Base-by-base conservation (phyloP, 1,140 invertebrate genomes). In the Panulirus ornatus region DNA sequence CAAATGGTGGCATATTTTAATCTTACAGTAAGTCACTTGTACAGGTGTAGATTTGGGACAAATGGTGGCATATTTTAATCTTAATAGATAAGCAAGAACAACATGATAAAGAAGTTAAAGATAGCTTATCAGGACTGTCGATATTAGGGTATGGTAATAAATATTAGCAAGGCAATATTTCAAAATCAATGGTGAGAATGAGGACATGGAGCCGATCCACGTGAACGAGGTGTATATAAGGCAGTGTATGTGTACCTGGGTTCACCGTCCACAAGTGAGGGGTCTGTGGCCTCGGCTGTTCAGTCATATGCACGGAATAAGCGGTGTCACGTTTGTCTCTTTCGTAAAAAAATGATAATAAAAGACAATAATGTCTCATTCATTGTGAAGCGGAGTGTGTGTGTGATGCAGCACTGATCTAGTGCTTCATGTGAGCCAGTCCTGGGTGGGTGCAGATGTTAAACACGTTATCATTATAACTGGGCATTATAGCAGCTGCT, bases 101-200 rank as follows among this genome's bases (percentile, higher is more conserved):
- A 22, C 19, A 70, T 70, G 63, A 70, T 70, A 8, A 70, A 22
- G 63, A 70, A 70, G 34, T 22, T 8, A 22, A 30, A 70, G 19
- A 70, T 70, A 8, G 19, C 63, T 70, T 70, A 70, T 70, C 63
- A 70, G 22, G n/a, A 70, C 63, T 70, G 63, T 70, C 63, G 34
- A 22, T 22, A 70, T 5, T 22, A 70, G 6, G 63, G 63, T 70
- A 22, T 22, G 63, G 19, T 8, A 22, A 70, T 70, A 22, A 70
- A 70, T 30, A 70, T 3, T 22, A 8, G 5, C 19, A 70, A 70
- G 63, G 34, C 5, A 5, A 70, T 6, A 70, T 8, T 70, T 70
- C 3, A 30, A 27, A 70, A 70, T 70, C 5, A 70, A 70, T 70
- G 63, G 63, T 22, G 63, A 70, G 34, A 30, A 70, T 8, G 19